Conservation (phyloP, 2,113 vertebrate genomes). For the Ictalurus furcatus region DNA sequence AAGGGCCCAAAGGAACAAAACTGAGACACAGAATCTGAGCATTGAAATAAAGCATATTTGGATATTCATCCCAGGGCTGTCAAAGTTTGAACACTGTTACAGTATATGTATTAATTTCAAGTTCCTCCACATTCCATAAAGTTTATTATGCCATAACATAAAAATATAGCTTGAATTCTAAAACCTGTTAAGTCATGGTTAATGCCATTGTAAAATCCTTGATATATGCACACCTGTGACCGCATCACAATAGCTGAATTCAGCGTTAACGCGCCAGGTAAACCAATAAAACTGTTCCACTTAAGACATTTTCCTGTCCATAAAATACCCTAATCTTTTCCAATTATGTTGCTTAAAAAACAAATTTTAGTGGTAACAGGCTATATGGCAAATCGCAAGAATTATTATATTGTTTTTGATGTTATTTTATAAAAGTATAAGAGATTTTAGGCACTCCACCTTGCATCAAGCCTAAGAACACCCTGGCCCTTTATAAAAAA, state of each 20-base stretch:
- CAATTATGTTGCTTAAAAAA: not conserved
- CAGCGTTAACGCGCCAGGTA: not conserved
- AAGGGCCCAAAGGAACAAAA: conserved; percentile 3
- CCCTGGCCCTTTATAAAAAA: not conserved
- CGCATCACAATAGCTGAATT: not conserved
- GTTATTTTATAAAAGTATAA: not conserved
- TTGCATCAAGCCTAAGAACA: not conserved
- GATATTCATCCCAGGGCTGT: not conserved
- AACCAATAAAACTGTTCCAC: not conserved
- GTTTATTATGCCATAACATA: not conserved
- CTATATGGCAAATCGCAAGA: not conserved
- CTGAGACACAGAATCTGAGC: not conserved
- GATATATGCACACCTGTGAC: not conserved
- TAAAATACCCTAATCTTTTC: not conserved
- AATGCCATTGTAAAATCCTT: not conserved
- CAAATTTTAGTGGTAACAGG: not conserved
- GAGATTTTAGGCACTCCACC: accelerated
- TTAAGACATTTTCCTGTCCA: too few relatives aligned
- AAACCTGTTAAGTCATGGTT: not conserved
- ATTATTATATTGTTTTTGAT: not conserved
- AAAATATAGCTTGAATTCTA: not conserved
- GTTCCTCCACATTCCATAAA: not conserved
- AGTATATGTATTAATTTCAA: not conserved
- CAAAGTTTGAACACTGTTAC: not conserved
- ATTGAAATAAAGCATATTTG: not conserved